Conservation (phyloP, 2,797 vertebrate species). For the Falco columbarius region DNA sequence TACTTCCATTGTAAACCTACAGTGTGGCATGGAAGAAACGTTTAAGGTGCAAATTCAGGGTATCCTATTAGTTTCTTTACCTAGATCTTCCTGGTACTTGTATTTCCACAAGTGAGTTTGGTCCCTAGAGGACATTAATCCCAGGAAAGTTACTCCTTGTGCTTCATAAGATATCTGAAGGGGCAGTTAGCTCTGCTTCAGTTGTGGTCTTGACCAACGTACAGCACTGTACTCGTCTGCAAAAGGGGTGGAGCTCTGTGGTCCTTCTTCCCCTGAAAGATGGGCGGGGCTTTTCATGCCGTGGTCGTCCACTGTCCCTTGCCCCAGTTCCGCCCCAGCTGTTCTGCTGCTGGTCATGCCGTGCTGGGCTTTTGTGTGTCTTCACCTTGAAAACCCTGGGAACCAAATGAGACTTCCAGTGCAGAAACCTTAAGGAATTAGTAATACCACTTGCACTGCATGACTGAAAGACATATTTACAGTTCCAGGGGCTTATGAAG, state of each 20-base stretch:
- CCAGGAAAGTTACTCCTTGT: neutral
- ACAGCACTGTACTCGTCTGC: neutral
- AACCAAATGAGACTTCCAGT: neutral
- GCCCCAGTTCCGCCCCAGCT: neutral
- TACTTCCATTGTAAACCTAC: neutral
- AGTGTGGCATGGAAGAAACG: neutral
- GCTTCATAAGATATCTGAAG: neutral
- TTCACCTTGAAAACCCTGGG: neutral
- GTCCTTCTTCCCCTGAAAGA: neutral
- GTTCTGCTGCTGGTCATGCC: accelerated
- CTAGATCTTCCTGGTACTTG: neutral
- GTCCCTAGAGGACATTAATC: neutral
- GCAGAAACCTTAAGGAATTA: neutral
- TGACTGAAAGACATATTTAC: neutral
- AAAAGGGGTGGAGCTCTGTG: neutral
- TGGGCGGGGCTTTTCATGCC: neutral
- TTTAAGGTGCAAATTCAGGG: neutral
- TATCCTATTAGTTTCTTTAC: neutral
- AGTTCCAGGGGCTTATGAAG: neutral
- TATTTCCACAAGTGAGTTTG: neutral
- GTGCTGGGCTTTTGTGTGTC: neutral
- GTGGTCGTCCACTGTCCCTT: neutral
- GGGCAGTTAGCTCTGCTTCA: neutral
- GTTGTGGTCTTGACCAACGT: neutral
- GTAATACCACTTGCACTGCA: neutral